Conservation (phyloP, 53 echinoderm and acorn worm genomes). For the Hippasteria phrygiana region DNA sequence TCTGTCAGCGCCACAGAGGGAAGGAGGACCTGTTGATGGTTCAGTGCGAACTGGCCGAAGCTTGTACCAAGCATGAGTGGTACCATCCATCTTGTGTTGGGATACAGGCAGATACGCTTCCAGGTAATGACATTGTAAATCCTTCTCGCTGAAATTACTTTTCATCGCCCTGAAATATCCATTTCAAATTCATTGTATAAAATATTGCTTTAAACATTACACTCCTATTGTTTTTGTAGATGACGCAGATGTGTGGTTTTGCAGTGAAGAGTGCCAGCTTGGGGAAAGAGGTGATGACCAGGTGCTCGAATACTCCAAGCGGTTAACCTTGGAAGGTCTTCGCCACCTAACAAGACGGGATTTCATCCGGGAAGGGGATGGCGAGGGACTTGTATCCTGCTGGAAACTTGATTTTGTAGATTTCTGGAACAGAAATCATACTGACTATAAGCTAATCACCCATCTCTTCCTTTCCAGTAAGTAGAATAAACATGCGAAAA, state of each 20-base stretch:
- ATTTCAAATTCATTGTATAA: not conserved
- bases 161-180: too few relatives aligned
- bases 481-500: not conserved
- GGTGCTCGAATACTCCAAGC: conserved; percentile 35
- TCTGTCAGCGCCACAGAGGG: conserved; percentile 6
- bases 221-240: too few relatives aligned
- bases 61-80: not conserved
- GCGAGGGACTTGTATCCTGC: not conserved
- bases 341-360: conserved; percentile 24
- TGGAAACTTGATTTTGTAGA: not conserved
- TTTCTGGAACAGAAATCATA: not conserved
- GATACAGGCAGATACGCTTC: not conserved
- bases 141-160: not conserved
- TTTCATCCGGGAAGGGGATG: conserved; percentile 42
- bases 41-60: not conserved
- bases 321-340: conserved; percentile 11
- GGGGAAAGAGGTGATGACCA: conserved; percentile 21
- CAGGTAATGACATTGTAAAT: not conserved
- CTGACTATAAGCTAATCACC: not conserved
- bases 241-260: not conserved
- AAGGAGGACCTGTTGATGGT: not conserved
- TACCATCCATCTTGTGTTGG: conserved; percentile 23
- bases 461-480: not conserved
- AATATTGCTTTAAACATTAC: not conserved
- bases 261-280: conserved; percentile 1